Evolutionary conservation across 2,888 invertebrate genomes (phyloP).

Genomic region (Mactromeris polynyma): DNA sequence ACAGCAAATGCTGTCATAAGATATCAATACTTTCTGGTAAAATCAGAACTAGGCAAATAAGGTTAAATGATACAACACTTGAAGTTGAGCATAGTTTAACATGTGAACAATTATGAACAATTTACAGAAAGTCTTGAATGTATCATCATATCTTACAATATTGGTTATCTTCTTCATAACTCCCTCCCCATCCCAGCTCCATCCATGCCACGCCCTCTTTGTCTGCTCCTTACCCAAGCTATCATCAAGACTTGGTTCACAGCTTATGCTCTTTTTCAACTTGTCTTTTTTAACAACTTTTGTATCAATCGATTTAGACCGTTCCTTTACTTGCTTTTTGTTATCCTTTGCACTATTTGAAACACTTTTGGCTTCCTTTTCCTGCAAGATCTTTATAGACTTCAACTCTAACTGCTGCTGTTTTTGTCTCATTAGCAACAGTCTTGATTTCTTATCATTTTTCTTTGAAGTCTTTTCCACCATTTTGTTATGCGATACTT

Average conservation of each 20-base stretch:
- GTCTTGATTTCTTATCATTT: conserved; percentile 35
- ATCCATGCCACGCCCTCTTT: conserved; percentile 76
- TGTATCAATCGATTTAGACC: background rate
- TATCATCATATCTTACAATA: conserved; percentile 44
- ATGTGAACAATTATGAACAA: too few relatives aligned
- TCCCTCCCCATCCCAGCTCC: conserved; percentile 80
- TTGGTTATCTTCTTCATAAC: conserved; percentile 76
- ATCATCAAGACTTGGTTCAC: conserved; percentile 38
- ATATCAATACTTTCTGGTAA: too few relatives aligned
- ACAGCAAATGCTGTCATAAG: too few relatives aligned
- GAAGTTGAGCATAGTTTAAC: too few relatives aligned
- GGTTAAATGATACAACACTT: too few relatives aligned
- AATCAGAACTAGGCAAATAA: too few relatives aligned
- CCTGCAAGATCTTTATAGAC: conserved; percentile 8
- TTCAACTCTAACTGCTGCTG: conserved; percentile 33
- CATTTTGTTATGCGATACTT: background rate
- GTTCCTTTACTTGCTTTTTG: conserved; percentile 16
- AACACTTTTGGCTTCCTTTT: conserved; percentile 9
- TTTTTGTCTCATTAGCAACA: conserved; percentile 37
- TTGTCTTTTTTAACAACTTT: conserved; percentile 28
- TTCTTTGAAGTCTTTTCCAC: background rate
- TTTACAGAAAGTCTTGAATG: too few relatives aligned
- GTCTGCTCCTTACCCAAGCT: conserved; percentile 58
- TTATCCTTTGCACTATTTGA: background rate
- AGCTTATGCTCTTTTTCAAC: conserved; percentile 28